These are phyloP conservation scores for Amblyornis subalaris DNA, from an alignment of 2,113 vertebrate genomes.

Conservation along the genomic window DNA sequence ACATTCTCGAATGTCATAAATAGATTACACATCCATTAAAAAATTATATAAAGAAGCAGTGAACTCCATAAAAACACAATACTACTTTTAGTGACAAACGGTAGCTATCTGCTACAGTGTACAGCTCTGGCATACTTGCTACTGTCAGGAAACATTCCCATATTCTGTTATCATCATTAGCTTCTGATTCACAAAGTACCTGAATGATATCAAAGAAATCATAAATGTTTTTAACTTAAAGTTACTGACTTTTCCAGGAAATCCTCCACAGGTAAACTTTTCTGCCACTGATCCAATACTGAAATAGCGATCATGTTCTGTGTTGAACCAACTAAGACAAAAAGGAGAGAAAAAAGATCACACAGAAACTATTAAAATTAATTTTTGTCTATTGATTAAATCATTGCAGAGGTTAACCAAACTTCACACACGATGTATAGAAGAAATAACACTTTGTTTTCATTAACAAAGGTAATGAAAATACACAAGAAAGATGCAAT, in stretches of 20 bases:
- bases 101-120: background rate
- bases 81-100: background rate
- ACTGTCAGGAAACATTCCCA: background rate
- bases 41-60: background rate
- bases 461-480: background rate
- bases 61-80: background rate
- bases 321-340: slow-evolving; percentile 36
- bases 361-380: background rate
- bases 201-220: background rate
- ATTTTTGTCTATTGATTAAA: background rate
- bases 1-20: background rate
- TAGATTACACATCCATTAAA: background rate
- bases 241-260: slow-evolving; percentile 74
- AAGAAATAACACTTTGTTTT: background rate
- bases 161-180: background rate
- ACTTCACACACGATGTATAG: background rate
- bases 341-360: background rate
- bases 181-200: background rate
- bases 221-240: background rate
- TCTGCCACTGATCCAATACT: slow-evolving; percentile 60
- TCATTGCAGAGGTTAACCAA: background rate
- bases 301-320: slow-evolving; percentile 11
- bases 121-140: background rate
- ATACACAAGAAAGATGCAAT: background rate
- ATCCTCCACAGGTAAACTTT: slow-evolving; percentile 47